Evolutionary conservation across 2,113 vertebrate genomes (phyloP).

Genomic region (Piprites chloris): DNA sequence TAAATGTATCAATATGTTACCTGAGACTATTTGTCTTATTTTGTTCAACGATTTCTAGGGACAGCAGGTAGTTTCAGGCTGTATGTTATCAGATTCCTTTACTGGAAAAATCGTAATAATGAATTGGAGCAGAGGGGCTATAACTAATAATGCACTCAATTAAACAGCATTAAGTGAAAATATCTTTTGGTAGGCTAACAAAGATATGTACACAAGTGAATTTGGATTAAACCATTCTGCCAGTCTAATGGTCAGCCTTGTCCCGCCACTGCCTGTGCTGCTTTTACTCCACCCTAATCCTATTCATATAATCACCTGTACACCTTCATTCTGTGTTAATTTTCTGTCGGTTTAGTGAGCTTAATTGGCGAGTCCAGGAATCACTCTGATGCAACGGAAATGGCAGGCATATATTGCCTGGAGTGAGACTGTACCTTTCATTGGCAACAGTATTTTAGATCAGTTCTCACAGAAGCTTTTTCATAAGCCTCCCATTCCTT

Average conservation of each 20-base stretch:
- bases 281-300: not conserved
- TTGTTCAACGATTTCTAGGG: not conserved
- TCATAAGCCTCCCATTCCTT: not conserved
- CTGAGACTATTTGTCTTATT: not conserved
- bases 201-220: not conserved
- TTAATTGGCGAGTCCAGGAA: not conserved
- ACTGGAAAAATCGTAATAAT: not conserved
- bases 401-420: not conserved
- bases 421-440: not conserved
- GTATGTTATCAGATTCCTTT: not conserved
- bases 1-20: not conserved
- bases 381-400: not conserved
- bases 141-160: not conserved
- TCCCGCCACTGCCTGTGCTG: not conserved
- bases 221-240: not conserved
- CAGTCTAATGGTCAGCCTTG: not conserved
- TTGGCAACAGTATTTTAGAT: not conserved
- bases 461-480: not conserved
- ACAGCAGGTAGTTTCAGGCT: not conserved
- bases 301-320: not conserved
- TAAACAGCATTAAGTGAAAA: not conserved
- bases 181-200: not conserved
- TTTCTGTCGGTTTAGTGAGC: not conserved
- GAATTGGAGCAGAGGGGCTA: not conserved
- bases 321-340: not conserved